These are phyloP conservation scores for Gorsachius goisagi DNA, from an alignment of 2,113 vertebrate genomes.

Conservation along the genomic window DNA sequence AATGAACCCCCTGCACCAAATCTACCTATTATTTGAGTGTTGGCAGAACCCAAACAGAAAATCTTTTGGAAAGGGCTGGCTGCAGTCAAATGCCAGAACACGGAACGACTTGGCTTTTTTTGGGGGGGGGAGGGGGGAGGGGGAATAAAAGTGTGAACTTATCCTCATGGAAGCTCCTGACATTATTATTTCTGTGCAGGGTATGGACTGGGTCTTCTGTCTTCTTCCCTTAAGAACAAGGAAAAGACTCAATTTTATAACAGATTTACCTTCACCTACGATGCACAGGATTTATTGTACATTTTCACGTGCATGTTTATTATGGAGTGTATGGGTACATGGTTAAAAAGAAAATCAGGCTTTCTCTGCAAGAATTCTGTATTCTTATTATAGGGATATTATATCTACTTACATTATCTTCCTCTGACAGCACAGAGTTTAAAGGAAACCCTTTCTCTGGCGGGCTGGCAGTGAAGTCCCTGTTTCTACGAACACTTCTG, in stretches of 20 bases:
- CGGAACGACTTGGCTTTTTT: neutral
- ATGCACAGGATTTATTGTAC: neutral
- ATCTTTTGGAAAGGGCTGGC: neutral
- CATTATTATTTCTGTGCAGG: neutral
- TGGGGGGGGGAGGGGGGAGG: fast-evolving
- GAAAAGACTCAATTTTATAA: neutral
- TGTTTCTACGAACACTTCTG: neutral
- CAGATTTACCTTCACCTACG: neutral
- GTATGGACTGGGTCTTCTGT: neutral
- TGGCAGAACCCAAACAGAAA: neutral
- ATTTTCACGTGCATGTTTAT: neutral
- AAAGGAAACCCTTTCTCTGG: neutral
- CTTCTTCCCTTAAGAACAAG: neutral
- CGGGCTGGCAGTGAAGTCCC: neutral
- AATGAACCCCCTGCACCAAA: neutral
- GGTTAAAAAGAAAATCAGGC: neutral
- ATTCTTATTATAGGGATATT: neutral
- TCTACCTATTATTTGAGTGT: neutral
- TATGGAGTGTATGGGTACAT: neutral
- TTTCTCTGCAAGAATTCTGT: neutral
- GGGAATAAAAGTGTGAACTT: neutral
- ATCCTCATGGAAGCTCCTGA: neutral
- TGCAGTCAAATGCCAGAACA: neutral
- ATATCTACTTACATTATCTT: neutral
- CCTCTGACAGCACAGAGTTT: neutral